Evolutionary conservation across 1,140 invertebrate genomes (phyloP), one percentile per base, ranked within the genome.

Genomic region (Aphis gossypii): DNA sequence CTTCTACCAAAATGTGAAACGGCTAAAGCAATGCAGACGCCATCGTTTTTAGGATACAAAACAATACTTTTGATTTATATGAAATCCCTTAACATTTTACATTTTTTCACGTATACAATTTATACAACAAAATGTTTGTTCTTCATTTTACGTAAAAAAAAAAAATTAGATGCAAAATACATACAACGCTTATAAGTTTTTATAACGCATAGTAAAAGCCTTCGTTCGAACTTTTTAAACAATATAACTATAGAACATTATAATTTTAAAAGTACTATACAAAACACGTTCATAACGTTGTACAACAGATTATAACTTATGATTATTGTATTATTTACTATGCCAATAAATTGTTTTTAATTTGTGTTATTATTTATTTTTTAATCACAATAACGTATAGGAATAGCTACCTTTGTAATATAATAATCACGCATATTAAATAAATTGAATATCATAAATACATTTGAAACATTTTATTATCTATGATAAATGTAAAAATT

Each of bases 51-150:
- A 30, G 35, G 35, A 38, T 56, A 56, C 21, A 56, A 56, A 89
- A 90, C 51, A 90, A 56, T 56, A 56, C 2, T n/a, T 51, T 21
- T 89, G 88, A 56, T 90, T 90, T 90, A 90, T 56, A 56, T 18
- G 23, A 38, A 90, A 90, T 56, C 88, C 35, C 35, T 38, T 90
- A 23, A 11, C 11, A 14, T 48, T 30, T 1, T 51, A 35, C 54
- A 1, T 35, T 54, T 54, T 54, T 56, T 90, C 11, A 38, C 38
- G 54, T 90, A 56, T 35, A 38, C 38, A 56, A 38, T 90, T 56
- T 56, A 41, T 41, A 9, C 46, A 51, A 76, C 30, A 76, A 35
- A 76, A 76, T 76, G 60, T n/a, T 76, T n/a, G 14, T 76, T 76
- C n/a, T 76, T 76, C 30, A 18, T 76, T 76, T 76, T n/a, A n/a